Percentiles rank a stretch among this genome's conserved stretches.
These are phyloP conservation scores for Tetragonula clypearis DNA, from an alignment of 1,140 invertebrate species.

Conservation along the genomic window DNA sequence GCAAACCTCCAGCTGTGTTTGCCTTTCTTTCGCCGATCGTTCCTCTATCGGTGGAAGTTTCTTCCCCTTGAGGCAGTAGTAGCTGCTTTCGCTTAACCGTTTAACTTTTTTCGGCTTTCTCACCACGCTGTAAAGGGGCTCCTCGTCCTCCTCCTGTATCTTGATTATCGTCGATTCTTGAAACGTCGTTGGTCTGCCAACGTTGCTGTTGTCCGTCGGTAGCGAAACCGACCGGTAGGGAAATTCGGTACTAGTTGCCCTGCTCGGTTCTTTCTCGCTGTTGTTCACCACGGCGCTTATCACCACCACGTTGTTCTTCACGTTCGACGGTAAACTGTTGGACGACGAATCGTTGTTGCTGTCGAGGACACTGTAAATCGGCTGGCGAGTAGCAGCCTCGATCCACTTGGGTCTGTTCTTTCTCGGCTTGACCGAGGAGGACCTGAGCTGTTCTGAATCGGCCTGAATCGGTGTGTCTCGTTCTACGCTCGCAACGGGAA, in stretches of 20 bases:
- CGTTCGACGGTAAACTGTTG: background rate
- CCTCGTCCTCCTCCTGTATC: constrained; percentile 49
- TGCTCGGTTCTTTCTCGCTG: constrained; percentile 25
- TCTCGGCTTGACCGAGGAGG: constrained; percentile 4
- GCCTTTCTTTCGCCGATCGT: background rate
- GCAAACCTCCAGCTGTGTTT: constrained; percentile 38
- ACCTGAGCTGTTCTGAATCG: background rate
- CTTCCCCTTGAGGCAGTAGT: background rate
- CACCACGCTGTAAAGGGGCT: constrained; percentile 73
- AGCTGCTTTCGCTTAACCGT: constrained; percentile 13
- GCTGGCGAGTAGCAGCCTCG: constrained; percentile 66
- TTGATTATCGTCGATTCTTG: background rate
- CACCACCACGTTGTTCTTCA: constrained; percentile 51
- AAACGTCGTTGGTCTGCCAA: background rate
- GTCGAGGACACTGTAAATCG: constrained; percentile 71
- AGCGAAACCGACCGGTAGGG: constrained; percentile 1
- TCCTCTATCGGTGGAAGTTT: constrained; percentile 18
- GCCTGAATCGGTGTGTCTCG: constrained; percentile 37
- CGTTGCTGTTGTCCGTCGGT: background rate
- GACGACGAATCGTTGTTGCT: constrained; percentile 25
- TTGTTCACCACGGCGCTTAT: constrained; percentile 64
- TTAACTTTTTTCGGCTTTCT: constrained; percentile 61
- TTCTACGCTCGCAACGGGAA: constrained; percentile 58
- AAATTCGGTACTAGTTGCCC: background rate
- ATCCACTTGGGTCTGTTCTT: constrained; percentile 70